Evolutionary conservation across 2,888 invertebrate genomes (phyloP).

Genomic region (Anaspis maculata): DNA sequence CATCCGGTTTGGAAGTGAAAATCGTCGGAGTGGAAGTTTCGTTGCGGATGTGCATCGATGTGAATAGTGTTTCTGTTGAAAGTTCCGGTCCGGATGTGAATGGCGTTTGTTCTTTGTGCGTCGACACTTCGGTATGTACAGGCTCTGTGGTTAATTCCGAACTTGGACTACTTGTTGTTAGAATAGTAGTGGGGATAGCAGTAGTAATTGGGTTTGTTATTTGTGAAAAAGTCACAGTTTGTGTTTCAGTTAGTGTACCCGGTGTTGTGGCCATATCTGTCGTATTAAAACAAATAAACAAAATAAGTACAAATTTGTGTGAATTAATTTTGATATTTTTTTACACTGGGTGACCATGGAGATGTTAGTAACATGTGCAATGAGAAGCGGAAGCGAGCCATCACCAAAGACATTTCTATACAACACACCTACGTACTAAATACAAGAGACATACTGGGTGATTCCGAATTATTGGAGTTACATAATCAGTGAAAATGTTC

Average conservation of each 20-base stretch:
- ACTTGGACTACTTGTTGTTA: slow-evolving; percentile 25
- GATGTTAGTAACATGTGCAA: slow-evolving; percentile 22
- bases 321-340: slow-evolving; percentile 21
- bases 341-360: slow-evolving; percentile 20
- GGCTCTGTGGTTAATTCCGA: slow-evolving; percentile 18
- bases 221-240: slow-evolving; percentile 29
- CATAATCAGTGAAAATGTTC: not conserved
- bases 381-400: slow-evolving; percentile 22
- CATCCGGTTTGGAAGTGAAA: slow-evolving; percentile 3
- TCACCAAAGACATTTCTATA: too few relatives aligned
- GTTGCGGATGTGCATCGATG: slow-evolving; percentile 8
- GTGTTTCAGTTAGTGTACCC: slow-evolving; percentile 41
- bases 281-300: slow-evolving; percentile 27
- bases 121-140: too few relatives aligned
- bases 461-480: not conserved
- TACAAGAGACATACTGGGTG: slow-evolving; percentile 12
- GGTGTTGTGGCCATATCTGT: slow-evolving; percentile 42
- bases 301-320: slow-evolving; percentile 23
- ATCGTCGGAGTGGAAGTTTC: slow-evolving; percentile 3
- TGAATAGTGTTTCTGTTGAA: slow-evolving; percentile 5
- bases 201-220: slow-evolving; percentile 24
- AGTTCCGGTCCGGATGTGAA: slow-evolving; percentile 19
- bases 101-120: too few relatives aligned
- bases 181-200: slow-evolving; percentile 28
- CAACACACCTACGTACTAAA: too few relatives aligned